phyloP scores from a whole-genome alignment of 2,797 vertebrate genomes.

The Linurgus olivaceus region DNA sequence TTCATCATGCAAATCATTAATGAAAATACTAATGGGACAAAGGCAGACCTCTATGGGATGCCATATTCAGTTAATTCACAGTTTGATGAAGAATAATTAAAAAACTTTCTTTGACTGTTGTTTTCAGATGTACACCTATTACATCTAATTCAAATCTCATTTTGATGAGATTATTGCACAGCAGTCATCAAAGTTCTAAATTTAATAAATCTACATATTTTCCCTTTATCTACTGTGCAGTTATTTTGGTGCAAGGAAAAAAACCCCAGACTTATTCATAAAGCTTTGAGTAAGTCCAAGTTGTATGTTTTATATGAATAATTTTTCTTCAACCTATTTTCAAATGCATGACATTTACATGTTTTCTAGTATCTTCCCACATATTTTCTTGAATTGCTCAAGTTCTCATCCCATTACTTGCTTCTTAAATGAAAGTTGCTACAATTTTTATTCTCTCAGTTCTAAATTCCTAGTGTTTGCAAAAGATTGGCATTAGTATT shows the following conservation, averaged over 20 bases:
- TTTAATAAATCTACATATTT: background rate
- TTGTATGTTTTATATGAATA: background rate
- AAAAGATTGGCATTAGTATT: background rate
- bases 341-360: background rate
- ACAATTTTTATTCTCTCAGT: background rate
- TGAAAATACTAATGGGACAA: background rate
- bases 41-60: background rate
- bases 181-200: background rate
- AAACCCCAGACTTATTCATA: background rate
- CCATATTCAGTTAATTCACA: background rate
- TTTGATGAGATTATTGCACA: background rate
- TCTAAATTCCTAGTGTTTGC: background rate
- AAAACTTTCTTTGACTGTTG: background rate
- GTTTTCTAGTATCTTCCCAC: background rate
- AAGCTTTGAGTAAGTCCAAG: background rate
- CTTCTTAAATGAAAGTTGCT: background rate
- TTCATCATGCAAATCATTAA: background rate
- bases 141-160: background rate
- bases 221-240: background rate
- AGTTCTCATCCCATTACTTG: background rate
- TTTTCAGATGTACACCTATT: background rate
- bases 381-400: background rate
- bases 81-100: background rate
- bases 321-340: background rate
- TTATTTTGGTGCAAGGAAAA: background rate